Evolutionary conservation across 2,797 vertebrate species (phyloP).

Genomic region (Xiphorhynchus erythropygius): DNA sequence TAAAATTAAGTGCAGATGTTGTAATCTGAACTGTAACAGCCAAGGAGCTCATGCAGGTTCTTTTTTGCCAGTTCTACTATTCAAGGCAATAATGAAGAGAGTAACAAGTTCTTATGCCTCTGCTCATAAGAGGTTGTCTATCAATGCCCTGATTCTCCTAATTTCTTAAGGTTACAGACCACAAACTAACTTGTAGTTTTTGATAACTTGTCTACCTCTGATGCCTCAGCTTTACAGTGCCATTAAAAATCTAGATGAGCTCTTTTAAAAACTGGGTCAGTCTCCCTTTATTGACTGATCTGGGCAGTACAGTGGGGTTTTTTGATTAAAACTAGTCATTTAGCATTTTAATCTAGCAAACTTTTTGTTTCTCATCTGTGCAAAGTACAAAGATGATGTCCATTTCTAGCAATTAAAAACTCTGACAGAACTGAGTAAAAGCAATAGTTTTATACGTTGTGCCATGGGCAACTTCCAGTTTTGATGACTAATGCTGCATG

Average conservation of each 20-base stretch:
- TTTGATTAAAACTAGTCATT: neutral
- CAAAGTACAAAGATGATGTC: neutral
- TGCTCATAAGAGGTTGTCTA: neutral
- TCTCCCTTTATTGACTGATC: neutral
- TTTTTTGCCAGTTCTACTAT: neutral
- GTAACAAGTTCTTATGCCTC: neutral
- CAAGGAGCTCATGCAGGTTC: neutral
- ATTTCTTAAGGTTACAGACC: neutral
- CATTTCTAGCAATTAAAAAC: slow-evolving; percentile 33
- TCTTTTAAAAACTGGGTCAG: neutral
- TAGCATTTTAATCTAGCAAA: neutral
- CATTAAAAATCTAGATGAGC: neutral
- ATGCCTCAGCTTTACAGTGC: neutral
- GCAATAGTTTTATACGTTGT: neutral
- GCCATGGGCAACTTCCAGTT: slow-evolving; percentile 34
- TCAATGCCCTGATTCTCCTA: neutral
- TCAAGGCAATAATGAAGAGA: neutral
- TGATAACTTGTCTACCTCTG: rapidly evolving
- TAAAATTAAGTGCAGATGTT: neutral
- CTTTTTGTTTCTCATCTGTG: neutral
- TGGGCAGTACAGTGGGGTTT: neutral
- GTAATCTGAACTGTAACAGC: neutral
- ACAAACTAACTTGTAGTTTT: neutral
- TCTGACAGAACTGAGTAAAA: neutral
- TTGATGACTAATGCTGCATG: slow-evolving; percentile 65